A percentile compares a stretch with the other conserved stretches of the same genome.
These are phyloP conservation scores for Anguilla obscura DNA, from an alignment of 2,797 vertebrate genomes.

Conservation along the genomic window DNA sequence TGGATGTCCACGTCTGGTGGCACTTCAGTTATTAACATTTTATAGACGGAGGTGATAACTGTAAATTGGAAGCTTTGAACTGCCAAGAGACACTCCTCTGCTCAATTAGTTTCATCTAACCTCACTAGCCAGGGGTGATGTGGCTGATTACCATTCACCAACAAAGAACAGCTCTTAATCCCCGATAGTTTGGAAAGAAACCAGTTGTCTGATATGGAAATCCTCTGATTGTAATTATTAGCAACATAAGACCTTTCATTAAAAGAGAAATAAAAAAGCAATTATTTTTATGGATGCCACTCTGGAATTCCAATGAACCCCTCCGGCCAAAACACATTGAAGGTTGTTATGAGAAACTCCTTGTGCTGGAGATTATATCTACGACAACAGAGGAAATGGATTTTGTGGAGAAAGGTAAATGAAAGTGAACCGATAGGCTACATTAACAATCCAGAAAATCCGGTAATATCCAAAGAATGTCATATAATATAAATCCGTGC, in stretches of 20 bases:
- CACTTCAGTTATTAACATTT: neutral
- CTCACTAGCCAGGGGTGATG: conserved; percentile 40
- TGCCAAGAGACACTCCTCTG: conserved; percentile 19
- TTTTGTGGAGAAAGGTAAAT: neutral
- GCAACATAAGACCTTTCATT: conserved; percentile 41
- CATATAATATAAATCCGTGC: neutral
- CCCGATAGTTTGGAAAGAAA: conserved; percentile 47
- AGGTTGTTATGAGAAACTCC: conserved; percentile 11
- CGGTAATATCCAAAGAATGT: neutral
- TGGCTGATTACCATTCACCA: conserved; percentile 54
- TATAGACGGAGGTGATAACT: conserved; percentile 10
- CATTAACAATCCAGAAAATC: neutral
- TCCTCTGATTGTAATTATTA: conserved; percentile 50
- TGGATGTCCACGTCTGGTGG: neutral
- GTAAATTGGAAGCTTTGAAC: conserved; percentile 3
- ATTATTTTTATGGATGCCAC: conserved; percentile 21
- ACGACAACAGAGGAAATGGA: neutral
- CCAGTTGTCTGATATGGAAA: conserved; percentile 52
- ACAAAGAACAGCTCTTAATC: conserved; percentile 52
- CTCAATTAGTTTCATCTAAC: conserved; percentile 22
- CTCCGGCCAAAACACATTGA: neutral
- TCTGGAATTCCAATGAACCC: neutral
- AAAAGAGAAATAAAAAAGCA: conserved; percentile 31
- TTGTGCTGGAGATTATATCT: neutral
- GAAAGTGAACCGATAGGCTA: neutral